phyloP scores from a whole-genome alignment of 92 coral and sea anemone species.

The Epizoanthus stellaris region DNA sequence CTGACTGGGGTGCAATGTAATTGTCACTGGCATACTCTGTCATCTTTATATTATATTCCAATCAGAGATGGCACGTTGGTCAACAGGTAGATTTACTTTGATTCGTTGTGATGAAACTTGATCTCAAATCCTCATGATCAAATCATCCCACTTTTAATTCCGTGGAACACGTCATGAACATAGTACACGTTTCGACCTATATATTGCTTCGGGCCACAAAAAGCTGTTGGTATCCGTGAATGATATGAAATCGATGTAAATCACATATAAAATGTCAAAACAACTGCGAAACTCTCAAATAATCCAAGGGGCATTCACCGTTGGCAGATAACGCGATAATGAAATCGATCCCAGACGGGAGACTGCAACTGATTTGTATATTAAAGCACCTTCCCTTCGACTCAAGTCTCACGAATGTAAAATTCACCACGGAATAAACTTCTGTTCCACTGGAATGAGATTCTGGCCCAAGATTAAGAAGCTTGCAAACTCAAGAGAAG shows the following conservation, averaged over 20 bases:
- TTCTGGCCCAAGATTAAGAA: background rate
- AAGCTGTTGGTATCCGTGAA: background rate
- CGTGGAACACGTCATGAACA: conserved; percentile 17
- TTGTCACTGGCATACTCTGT: conserved; percentile 35
- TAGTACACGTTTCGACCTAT: background rate
- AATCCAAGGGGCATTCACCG: too few relatives aligned
- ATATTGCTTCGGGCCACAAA: too few relatives aligned
- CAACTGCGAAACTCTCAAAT: too few relatives aligned
- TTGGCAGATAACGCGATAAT: too few relatives aligned
- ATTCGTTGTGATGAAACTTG: conserved; percentile 26
- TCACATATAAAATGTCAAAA: too few relatives aligned
- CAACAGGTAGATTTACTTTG: background rate
- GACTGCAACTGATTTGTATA: background rate
- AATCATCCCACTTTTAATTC: background rate
- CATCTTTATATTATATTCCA: conserved; percentile 13
- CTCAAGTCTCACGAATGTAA: background rate
- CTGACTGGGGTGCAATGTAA: conserved; percentile 10
- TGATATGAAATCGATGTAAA: too few relatives aligned
- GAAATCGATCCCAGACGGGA: background rate
- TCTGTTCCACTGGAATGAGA: background rate
- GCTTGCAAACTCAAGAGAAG: background rate
- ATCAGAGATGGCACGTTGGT: conserved; percentile 1
- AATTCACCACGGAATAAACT: background rate
- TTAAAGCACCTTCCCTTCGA: background rate
- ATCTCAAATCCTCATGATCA: conserved; percentile 9